These are phyloP conservation scores for Penelope pileata DNA, from an alignment of 2,113 vertebrate species.

Conservation along the genomic window DNA sequence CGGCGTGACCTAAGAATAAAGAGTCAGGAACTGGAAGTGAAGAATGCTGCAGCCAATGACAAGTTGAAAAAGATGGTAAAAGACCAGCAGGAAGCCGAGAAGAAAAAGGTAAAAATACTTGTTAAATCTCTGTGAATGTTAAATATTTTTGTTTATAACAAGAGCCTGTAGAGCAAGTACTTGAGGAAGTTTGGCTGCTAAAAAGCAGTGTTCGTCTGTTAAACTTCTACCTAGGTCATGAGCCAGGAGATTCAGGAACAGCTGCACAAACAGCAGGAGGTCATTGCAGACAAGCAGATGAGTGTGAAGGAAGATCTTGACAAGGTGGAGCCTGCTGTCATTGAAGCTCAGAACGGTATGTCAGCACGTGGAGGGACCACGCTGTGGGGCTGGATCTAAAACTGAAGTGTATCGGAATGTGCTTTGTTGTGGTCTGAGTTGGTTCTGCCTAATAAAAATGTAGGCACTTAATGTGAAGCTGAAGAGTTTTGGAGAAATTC, in stretches of 20 bases:
- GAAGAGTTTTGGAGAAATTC: background rate
- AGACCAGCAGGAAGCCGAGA: constrained; percentile 97
- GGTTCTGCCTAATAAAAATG: background rate
- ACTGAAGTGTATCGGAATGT: background rate
- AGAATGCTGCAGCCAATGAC: constrained; percentile 97
- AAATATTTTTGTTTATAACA: background rate
- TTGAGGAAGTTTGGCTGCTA: background rate
- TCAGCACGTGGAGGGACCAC: background rate
- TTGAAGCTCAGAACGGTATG: constrained; percentile 97
- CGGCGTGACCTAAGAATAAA: constrained; percentile 95
- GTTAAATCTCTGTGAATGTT: background rate
- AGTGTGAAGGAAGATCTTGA: constrained; percentile 94
- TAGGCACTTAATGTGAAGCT: background rate
- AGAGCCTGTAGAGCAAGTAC: background rate
- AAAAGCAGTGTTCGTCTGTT: background rate
- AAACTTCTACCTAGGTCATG: constrained; percentile 85
- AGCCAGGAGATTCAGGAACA: constrained; percentile 98
- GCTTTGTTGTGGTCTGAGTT: background rate
- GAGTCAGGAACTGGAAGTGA: constrained; percentile 96
- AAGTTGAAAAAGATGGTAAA: constrained; percentile 99
- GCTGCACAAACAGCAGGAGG: constrained; percentile 95
- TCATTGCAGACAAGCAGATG: constrained; percentile 97
- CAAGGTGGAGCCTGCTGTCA: constrained; percentile 97
- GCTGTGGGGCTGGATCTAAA: background rate
- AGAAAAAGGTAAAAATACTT: constrained; percentile 87